These are phyloP conservation scores for Turritopsis rubra DNA, from an alignment of 30 jellyfish, hydroid and myxozoan genomes.

Conservation along the genomic window DNA sequence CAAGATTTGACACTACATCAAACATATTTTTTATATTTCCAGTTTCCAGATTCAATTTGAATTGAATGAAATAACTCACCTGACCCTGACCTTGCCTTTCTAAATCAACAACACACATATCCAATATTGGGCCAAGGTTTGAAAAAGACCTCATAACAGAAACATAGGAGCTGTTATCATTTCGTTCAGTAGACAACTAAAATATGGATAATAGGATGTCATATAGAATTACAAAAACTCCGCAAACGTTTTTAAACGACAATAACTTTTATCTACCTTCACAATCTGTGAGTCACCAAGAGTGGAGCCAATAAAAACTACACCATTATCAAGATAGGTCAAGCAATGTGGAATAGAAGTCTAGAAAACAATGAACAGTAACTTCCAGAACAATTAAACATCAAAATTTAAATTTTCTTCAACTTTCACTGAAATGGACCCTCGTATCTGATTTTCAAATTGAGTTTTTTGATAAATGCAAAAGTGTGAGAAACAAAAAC, in stretches of 20 bases:
- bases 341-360: conserved; percentile 83
- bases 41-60: too few relatives aligned
- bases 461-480: too few relatives aligned
- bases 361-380: conserved; percentile 27
- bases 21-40: too few relatives aligned
- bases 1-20: too few relatives aligned
- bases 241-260: background rate
- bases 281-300: conserved; percentile 98
- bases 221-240: background rate
- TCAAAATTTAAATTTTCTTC: too few relatives aligned
- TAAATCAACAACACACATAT: conserved; percentile 93
- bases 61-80: conserved; percentile 26
- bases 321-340: conserved; percentile 90
- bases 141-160: conserved; percentile 77
- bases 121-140: conserved; percentile 91
- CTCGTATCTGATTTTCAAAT: too few relatives aligned
- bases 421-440: too few relatives aligned
- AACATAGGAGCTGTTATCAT: conserved; percentile 70
- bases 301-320: conserved; percentile 82
- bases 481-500: too few relatives aligned
- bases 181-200: conserved; percentile 61
- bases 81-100: conserved; percentile 96
- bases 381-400: too few relatives aligned
- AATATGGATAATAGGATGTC: background rate
- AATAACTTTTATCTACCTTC: conserved; percentile 31